These are phyloP conservation scores for Lates japonicus DNA, from an alignment of 2,797 vertebrate species.

Conservation along the genomic window DNA sequence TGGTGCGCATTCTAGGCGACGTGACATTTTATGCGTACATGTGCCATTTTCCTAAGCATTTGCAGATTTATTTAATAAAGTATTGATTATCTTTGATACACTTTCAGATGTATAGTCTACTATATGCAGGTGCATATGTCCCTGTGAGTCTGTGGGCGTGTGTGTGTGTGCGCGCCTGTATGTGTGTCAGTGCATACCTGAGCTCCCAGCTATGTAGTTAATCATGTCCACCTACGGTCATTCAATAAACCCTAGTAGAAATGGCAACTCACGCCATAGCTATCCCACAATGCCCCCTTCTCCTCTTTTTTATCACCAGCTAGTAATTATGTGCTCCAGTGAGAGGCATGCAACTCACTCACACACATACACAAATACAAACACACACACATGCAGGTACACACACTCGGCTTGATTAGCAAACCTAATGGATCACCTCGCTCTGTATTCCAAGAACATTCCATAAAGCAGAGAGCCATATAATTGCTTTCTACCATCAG, in stretches of 20 bases:
- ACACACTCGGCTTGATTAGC: constrained; percentile 72
- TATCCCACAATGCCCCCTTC: constrained; percentile 69
- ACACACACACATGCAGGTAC: constrained; percentile 21
- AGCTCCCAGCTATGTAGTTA: constrained; percentile 63
- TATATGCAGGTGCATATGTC: background rate
- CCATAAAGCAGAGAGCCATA: constrained; percentile 71
- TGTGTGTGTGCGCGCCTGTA: background rate
- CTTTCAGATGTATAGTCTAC: background rate
- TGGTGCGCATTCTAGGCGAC: constrained; percentile 39
- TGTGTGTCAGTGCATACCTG: constrained; percentile 52
- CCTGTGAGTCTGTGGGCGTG: constrained; percentile 11
- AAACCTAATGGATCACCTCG: constrained; percentile 73
- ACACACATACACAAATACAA: constrained; percentile 40
- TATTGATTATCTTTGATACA: constrained; percentile 10
- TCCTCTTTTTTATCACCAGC: constrained; percentile 74
- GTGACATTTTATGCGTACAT: constrained; percentile 38
- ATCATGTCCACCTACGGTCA: constrained; percentile 63
- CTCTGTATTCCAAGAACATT: constrained; percentile 80
- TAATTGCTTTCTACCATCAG: constrained; percentile 69
- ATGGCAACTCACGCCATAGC: constrained; percentile 46
- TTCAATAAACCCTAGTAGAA: constrained; percentile 66
- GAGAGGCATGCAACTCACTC: constrained; percentile 66
- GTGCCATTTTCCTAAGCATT: constrained; percentile 31
- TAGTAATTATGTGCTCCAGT: constrained; percentile 79
- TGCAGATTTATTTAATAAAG: constrained; percentile 18